Evolutionary conservation across 2,888 invertebrate genomes (phyloP), one percentile per base, ranked within the genome.

Genomic region (Sceliomorpha sp.): DNA sequence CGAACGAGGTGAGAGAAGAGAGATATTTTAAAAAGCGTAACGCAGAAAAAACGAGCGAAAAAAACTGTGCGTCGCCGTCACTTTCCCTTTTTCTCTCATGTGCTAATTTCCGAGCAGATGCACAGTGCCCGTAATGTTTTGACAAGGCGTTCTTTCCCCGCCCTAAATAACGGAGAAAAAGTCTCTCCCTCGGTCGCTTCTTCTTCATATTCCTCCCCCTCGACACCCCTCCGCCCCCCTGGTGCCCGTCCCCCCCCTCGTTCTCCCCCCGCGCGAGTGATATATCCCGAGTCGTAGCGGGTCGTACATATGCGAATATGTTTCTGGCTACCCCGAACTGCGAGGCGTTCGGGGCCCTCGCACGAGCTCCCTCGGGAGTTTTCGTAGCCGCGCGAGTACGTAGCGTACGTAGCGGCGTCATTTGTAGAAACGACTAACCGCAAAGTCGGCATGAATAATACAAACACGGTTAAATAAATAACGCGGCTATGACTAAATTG

Each of bases 401-500:
- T 47, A 53, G n/a, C n/a, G n/a, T n/a, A n/a, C n/a, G n/a, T n/a
- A n/a, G n/a, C n/a, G n/a, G n/a, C n/a, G 56, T 59, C 69, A 70
- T 64, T 70, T 70, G 69, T 44, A 53, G 59, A 55, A 70, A 70
- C 70, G 70, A 56, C 60, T 40, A 17, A 39, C 70, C 70, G 56
- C 70, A 64, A 64, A 64, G 64, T 56, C 60, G 50, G 15, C 48
- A 37, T 70, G 70, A 64, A 70, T 70, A 70, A 64, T 44, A 27
- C 48, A 64, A 29, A n/a, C 39, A 20, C 27, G 42, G 36, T 48
- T 70, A 32, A 70, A 70, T 70, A 70, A 70, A 60, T 70, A 64
- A 70, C 50, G 13, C 34, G n/a, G 47, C 55, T 42, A 55, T 60
- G 64, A 37, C 64, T 45, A 40, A 70, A 60, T 70, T 24, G 59